Base-by-base conservation (phyloP, 2,888 invertebrate genomes). In the Hydrotaea diabolus region DNA sequence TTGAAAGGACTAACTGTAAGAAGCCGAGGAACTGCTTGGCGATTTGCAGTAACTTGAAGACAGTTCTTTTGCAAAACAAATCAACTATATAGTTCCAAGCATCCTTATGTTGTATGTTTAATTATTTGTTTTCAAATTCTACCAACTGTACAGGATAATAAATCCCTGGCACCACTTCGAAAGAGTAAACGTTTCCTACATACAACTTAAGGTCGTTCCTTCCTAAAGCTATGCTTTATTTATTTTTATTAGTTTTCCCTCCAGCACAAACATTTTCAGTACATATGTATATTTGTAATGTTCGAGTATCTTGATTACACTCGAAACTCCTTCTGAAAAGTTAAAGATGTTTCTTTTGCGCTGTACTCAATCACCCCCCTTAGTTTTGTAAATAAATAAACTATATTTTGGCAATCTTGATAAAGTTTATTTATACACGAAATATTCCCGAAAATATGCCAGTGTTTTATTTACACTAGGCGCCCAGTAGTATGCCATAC, bases 401-500 rank as follows among this genome's bases (percentile, higher is more conserved):
- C 49, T 49, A 49, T 49, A 49, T 49, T 49, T 49, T n/a, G 49
- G 13, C 8, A 49, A 49, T 49, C 49, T 49, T 49, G 49, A 49
- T 49, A 49, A 49, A 49, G 49, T n/a, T 49, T 49, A 49, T 49
- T 49, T 49, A 49, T 49, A 49, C 49, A 49, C n/a, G 49, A 49
- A 49, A 4, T 49, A 13, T n/a, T n/a, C n/a, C n/a, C 3, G 2
- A 49, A 49, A 49, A 49, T 49, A n/a, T 49, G n/a, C n/a, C n/a
- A 49, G 2, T n/a, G 49, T n/a, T 49, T 31, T 7, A 7, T 2
- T n/a, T 49, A 49, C 2, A 49, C n/a, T 2, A 15, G n/a, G 1
- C 49, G 49, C 49, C 49, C n/a, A 13, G 7, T 2, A 13, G 49
- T 49, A 49, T 49, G 49, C 49, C 2, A 2, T 49, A 13, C 49